A percentile compares a stretch with the other conserved stretches of the same genome.
phyloP scores from a whole-genome alignment of 2,888 invertebrate species.

The Reticulitermes lucifugus region DNA sequence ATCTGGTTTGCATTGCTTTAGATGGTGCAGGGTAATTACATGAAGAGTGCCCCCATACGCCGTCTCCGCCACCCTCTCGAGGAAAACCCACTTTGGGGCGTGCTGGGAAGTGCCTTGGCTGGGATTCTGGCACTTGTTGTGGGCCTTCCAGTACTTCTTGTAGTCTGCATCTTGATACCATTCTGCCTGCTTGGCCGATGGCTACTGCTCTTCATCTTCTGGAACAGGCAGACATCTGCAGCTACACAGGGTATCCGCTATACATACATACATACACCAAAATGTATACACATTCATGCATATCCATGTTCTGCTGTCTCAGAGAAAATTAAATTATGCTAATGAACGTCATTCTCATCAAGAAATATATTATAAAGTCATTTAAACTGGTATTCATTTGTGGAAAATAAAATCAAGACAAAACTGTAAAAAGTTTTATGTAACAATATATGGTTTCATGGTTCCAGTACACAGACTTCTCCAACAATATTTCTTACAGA shows the following conservation, averaged over 20 bases:
- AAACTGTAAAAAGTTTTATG: no score
- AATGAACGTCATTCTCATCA: no score
- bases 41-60: conserved; percentile 59
- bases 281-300: no score
- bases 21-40: conserved; percentile 34
- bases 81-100: conserved; percentile 60
- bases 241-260: conserved; percentile 4
- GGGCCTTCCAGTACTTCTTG: conserved; percentile 59
- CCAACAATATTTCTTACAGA: no score
- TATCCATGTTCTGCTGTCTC: no score
- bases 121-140: conserved; percentile 62
- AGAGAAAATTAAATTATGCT: no score
- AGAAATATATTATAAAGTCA: no score
- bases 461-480: no score
- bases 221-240: conserved; percentile 51
- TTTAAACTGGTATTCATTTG: no score
- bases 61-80: conserved; percentile 63
- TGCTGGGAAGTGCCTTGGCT: conserved; percentile 60
- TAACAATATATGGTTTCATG: no score
- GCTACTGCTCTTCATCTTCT: conserved; percentile 54
- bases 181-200: conserved; percentile 54
- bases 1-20: background rate
- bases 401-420: no score
- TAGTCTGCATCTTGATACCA: conserved; percentile 60
- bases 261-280: background rate